Evolutionary conservation across 2,113 vertebrate species (phyloP).

Genomic region (Gadus chalcogrammus): DNA sequence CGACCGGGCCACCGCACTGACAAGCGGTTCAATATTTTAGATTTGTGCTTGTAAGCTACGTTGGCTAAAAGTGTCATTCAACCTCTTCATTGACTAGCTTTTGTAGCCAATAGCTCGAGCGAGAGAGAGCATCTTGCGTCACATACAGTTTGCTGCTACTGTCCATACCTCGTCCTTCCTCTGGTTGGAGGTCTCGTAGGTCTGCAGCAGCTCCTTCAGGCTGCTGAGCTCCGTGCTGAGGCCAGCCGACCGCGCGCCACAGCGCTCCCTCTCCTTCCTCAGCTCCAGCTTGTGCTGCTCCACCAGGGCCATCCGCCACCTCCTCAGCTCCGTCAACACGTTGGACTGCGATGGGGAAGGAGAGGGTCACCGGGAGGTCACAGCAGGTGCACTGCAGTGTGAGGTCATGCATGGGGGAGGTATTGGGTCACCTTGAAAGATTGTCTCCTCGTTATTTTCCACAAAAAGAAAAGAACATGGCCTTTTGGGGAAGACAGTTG

Average conservation of each 20-base stretch:
- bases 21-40: too few relatives aligned
- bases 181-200: constrained; percentile 82
- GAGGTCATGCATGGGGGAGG: not conserved
- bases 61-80: too few relatives aligned
- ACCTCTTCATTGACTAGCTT: too few relatives aligned
- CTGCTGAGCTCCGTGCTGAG: constrained; percentile 74
- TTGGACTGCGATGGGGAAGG: constrained; percentile 74
- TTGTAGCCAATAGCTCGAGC: not conserved
- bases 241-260: constrained; percentile 68
- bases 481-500: too few relatives aligned
- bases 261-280: constrained; percentile 81
- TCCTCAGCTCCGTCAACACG: constrained; percentile 84
- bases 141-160: not conserved
- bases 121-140: not conserved
- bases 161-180: constrained; percentile 89
- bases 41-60: too few relatives aligned
- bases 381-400: not conserved
- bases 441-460: too few relatives aligned
- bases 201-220: constrained; percentile 80
- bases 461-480: too few relatives aligned
- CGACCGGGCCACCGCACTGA: too few relatives aligned
- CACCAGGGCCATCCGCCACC: constrained; percentile 85
- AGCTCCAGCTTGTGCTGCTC: constrained; percentile 85
- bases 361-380: constrained; percentile 1
- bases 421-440: too few relatives aligned